Conservation (phyloP, 2,113 vertebrate species). For the Puma concolor region DNA sequence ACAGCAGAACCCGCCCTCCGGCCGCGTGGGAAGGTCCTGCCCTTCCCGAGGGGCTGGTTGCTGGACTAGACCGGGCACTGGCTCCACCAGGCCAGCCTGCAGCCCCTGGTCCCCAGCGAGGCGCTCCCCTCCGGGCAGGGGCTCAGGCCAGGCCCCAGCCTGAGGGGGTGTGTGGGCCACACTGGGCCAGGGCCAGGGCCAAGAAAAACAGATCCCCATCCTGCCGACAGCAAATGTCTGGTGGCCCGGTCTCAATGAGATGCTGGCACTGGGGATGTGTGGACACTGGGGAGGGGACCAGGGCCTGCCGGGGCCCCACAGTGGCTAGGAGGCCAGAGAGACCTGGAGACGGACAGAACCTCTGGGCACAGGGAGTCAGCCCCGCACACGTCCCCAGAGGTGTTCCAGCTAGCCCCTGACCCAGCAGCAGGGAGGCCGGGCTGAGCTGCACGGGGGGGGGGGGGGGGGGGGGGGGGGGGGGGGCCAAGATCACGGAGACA, state of each 20-base stretch:
- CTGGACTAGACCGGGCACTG: not conserved
- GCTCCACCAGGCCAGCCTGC: too few species aligned
- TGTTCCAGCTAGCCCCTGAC: not conserved
- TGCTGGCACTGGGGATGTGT: fast-evolving
- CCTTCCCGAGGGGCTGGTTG: not conserved
- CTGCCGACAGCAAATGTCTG: fast-evolving
- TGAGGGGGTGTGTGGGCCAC: not conserved
- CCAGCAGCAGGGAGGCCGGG: not conserved
- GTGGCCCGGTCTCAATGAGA: fast-evolving
- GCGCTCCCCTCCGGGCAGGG: not conserved
- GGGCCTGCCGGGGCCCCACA: not conserved
- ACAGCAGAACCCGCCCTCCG: not conserved
- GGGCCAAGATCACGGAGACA: fast-evolving
- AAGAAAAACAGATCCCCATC: fast-evolving
- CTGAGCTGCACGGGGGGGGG: fast-evolving
- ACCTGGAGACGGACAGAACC: not conserved
- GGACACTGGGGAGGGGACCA: not conserved
- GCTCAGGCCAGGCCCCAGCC: not conserved
- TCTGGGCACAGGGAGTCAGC: not conserved
- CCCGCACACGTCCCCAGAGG: not conserved
- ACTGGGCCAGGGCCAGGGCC: fast-evolving
- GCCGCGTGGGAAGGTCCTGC: not conserved
- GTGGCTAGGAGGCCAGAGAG: not conserved
- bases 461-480: fast-evolving
- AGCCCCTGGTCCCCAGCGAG: not conserved